Percentiles rank a stretch among this genome's conserved stretches.
These are phyloP conservation scores for Echinops telfairi DNA, from an alignment of 2,113 vertebrate genomes.

Conservation along the genomic window DNA sequence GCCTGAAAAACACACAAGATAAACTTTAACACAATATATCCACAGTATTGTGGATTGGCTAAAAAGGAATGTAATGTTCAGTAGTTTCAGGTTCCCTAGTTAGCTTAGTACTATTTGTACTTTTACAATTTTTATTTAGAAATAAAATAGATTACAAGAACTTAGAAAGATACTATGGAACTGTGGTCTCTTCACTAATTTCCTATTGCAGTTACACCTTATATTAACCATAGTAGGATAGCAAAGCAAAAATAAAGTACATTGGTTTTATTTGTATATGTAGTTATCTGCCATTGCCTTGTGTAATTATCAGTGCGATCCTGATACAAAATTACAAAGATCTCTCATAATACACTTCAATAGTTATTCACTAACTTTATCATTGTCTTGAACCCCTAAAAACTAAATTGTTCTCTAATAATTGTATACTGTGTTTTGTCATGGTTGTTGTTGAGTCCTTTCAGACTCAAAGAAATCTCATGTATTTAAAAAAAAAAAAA, in stretches of 20 bases:
- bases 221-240: background rate
- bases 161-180: background rate
- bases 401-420: slow-evolving; percentile 20
- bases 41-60: background rate
- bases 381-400: background rate
- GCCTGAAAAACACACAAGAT: background rate
- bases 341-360: no score
- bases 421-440: background rate
- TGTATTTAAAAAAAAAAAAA: no score
- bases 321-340: no score
- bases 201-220: background rate
- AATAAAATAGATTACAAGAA: background rate
- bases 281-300: no score
- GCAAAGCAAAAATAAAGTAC: no score
- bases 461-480: background rate
- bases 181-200: slow-evolving; percentile 30
- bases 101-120: background rate
- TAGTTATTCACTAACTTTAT: background rate
- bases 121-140: background rate
- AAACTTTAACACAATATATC: background rate
- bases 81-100: background rate
- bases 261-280: no score
- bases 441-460: background rate
- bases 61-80: slow-evolving; percentile 14
- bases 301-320: no score